phyloP scores from a whole-genome alignment of 2,113 vertebrate genomes.

The Uria aalge region DNA sequence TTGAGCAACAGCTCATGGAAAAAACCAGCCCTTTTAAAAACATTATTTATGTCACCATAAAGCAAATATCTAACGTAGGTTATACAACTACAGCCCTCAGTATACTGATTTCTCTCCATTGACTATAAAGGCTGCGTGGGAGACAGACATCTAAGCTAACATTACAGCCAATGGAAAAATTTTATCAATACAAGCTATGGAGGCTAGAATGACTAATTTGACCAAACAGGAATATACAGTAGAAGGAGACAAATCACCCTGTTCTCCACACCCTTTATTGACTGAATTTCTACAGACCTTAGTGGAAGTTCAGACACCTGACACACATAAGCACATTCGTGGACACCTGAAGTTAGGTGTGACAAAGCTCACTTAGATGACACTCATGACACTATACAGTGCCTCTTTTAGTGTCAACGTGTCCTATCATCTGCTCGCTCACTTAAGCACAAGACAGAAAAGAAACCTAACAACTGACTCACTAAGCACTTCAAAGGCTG shows the following conservation, averaged over 20 bases:
- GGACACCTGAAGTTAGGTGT: not conserved
- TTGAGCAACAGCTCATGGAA: not conserved
- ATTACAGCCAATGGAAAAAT: not conserved
- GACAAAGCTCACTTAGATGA: not conserved
- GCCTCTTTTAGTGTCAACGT: not conserved
- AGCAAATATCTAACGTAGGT: not conserved
- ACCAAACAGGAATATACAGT: not conserved
- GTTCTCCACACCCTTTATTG: not conserved
- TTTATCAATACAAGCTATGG: not conserved
- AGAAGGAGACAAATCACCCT: not conserved
- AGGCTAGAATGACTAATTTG: not conserved
- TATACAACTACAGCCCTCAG: not conserved
- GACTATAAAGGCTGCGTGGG: not conserved
- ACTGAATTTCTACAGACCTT: not conserved
- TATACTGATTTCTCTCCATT: not conserved
- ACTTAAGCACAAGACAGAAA: not conserved
- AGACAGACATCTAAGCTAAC: not conserved
- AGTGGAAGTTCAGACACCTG: not conserved
- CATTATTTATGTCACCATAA: not conserved
- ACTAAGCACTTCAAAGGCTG: not conserved
- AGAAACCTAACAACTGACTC: not conserved
- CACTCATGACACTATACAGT: not conserved
- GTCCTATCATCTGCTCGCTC: not conserved
- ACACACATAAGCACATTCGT: fast-evolving
- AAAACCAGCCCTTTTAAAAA: not conserved